phyloP scores from a whole-genome alignment of 2,888 invertebrate species.

The Chrysolina haemoptera region DNA sequence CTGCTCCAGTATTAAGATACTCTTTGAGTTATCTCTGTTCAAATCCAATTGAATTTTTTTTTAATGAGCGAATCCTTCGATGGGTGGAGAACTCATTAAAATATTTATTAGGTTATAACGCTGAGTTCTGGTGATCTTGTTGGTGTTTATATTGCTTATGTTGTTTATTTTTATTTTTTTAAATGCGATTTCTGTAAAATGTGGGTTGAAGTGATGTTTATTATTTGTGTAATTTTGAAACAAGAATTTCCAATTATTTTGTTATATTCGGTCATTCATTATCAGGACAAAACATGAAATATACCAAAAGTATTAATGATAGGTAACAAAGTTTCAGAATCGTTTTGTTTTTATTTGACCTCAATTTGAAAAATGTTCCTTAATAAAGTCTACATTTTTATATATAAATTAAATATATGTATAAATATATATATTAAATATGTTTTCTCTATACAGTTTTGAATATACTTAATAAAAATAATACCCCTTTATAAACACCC shows the following conservation, averaged over 20 bases:
- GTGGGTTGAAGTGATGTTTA: neutral
- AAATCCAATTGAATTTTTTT: neutral
- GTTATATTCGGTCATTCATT: neutral
- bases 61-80: neutral
- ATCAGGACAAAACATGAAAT: neutral
- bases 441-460: too few relatives aligned
- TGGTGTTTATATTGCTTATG: constrained; percentile 1
- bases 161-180: constrained; percentile 2
- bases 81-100: neutral
- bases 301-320: neutral
- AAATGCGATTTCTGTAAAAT: neutral
- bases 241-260: neutral
- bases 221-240: neutral
- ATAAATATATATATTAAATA: too few relatives aligned
- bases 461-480: too few relatives aligned
- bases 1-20: neutral
- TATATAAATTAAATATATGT: too few relatives aligned
- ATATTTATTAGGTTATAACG: neutral
- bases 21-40: neutral
- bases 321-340: neutral
- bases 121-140: neutral
- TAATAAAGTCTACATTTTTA: too few relatives aligned
- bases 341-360: too few relatives aligned
- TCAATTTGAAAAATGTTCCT: too few relatives aligned
- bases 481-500: too few relatives aligned